Percentiles rank a stretch among this genome's conserved stretches.
Conservation (phyloP, 2,888 invertebrate genomes). For the Cephus runcator region DNA sequence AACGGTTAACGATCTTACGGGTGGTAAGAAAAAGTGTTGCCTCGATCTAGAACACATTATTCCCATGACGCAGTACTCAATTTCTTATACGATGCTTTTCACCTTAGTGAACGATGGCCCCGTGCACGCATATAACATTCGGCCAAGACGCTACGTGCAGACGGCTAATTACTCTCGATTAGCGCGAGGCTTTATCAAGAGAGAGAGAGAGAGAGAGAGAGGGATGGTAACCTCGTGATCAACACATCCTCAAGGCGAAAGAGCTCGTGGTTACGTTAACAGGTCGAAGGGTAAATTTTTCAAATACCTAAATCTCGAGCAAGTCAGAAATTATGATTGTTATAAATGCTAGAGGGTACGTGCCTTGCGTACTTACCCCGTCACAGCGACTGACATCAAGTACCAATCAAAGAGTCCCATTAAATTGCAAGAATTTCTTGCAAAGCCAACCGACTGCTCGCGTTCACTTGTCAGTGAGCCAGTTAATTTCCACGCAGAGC, state of each 20-base stretch:
- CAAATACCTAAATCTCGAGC: constrained; percentile 24
- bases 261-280: not conserved
- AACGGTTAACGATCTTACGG: constrained; percentile 7
- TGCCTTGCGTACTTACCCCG: constrained; percentile 51
- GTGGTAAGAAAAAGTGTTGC: not conserved
- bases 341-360: constrained; percentile 49
- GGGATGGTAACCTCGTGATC: not conserved
- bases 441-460: constrained; percentile 44
- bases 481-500: not conserved
- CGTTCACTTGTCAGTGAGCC: not conserved
- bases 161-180: not conserved
- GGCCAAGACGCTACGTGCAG: not conserved
- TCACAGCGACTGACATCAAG: constrained; percentile 56
- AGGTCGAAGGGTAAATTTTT: not conserved
- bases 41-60: not conserved
- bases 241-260: not conserved
- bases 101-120: not conserved
- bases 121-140: not conserved
- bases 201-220: not conserved
- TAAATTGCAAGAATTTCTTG: constrained; percentile 63
- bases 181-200: not conserved
- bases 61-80: not conserved
- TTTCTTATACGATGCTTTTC: not conserved
- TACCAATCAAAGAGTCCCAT: constrained; percentile 63
- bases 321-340: constrained; percentile 48